Conservation (phyloP, 2,113 vertebrate species). For the Hemibates koningsi region DNA sequence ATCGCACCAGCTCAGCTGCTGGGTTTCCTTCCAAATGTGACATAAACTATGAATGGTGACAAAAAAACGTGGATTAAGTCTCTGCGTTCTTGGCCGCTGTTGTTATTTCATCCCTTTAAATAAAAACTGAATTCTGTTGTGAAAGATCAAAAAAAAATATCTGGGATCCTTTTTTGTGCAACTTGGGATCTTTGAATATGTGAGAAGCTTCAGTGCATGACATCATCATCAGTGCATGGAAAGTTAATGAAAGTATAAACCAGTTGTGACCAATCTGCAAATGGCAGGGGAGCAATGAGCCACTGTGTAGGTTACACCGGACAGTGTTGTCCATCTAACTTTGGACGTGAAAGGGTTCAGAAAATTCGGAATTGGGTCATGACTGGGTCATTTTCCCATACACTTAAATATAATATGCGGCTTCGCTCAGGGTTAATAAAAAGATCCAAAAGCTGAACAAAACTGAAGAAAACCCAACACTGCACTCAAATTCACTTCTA, state of each 20-base stretch:
- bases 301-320: background rate
- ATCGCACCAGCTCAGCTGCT: background rate
- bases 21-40: background rate
- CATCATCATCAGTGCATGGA: background rate
- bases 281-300: background rate
- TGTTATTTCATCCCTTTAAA: background rate
- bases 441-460: background rate
- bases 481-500: background rate
- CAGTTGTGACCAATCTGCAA: background rate
- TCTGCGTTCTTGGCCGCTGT: background rate
- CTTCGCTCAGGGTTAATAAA: background rate
- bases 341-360: background rate
- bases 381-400: background rate
- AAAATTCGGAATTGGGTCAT: background rate
- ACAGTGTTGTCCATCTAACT: background rate
- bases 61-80: background rate
- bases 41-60: background rate
- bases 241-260: background rate
- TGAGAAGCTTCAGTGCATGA: background rate
- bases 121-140: too few relatives aligned
- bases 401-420: background rate
- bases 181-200: background rate
- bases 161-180: background rate
- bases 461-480: background rate
- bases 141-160: accelerated